phyloP scores from a whole-genome alignment of 2,888 invertebrate genomes.

The Argyresthia albistria region DNA sequence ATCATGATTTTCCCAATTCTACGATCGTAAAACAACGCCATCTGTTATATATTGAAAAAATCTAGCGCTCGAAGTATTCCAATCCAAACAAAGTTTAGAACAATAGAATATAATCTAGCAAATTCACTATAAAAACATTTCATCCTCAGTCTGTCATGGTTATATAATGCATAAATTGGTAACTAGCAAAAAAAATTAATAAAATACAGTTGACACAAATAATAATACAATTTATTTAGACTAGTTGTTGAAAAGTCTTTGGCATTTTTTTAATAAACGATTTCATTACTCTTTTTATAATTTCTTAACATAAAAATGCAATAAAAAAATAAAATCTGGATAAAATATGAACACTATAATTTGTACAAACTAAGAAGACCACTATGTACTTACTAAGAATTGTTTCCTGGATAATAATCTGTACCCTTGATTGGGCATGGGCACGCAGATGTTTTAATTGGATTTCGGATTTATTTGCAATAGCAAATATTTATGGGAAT shows the following conservation, averaged over 20 bases:
- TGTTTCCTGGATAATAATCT: background rate
- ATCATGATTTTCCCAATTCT: too few relatives aligned
- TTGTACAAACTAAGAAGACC: background rate
- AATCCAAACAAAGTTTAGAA: too few relatives aligned
- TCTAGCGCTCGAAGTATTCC: too few relatives aligned
- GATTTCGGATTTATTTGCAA: too few relatives aligned
- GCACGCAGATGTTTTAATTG: too few relatives aligned
- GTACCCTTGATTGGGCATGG: too few relatives aligned
- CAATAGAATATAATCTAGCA: slow-evolving; percentile 17
- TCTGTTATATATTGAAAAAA: too few relatives aligned
- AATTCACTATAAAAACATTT: slow-evolving; percentile 15
- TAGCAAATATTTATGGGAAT: too few relatives aligned
- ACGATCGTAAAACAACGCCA: too few relatives aligned
- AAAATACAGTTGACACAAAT: slow-evolving; percentile 10
- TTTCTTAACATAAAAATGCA: slow-evolving; percentile 9
- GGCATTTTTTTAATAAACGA: slow-evolving; percentile 36
- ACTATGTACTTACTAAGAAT: slow-evolving; percentile 16
- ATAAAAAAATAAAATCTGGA: slow-evolving; percentile 1
- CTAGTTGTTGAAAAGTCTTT: slow-evolving; percentile 60
- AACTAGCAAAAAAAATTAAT: slow-evolving; percentile 23
- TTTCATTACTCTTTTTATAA: slow-evolving; percentile 1
- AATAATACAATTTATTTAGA: slow-evolving; percentile 43
- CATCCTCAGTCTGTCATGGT: slow-evolving; percentile 33
- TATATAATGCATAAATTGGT: slow-evolving; percentile 37
- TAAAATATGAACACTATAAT: slow-evolving; percentile 10